Base-by-base conservation (phyloP, 2,888 invertebrate species). In the Antheraea assamensis region DNA sequence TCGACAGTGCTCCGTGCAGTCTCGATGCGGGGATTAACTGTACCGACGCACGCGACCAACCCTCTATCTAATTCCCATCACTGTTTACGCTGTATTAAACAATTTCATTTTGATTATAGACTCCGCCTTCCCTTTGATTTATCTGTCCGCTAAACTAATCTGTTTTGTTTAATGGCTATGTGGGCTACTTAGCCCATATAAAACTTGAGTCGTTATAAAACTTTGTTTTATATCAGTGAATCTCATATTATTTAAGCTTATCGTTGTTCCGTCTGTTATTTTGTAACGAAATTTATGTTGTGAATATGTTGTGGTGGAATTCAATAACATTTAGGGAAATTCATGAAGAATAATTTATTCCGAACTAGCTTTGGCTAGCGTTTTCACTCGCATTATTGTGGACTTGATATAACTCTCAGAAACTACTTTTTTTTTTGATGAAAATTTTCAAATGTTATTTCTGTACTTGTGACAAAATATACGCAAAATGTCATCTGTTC, bases 51-150 rank as follows among this genome's bases (percentile, higher is more conserved):
- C 92, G 93, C 92, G 86, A 92, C 80, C 85, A 77, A 76, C 81
- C 81, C 81, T 81, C 88, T 92, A 92, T 92, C 92, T 89, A 87
- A 84, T 87, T 87, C 87, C 81, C 87, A 91, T 92, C 92, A 90
- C 89, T 89, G 90, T 92, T 91, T 90, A 92, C 88, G 92, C 88
- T 87, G 85, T 91, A 93, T 92, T 91, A 92, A 90, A 92, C 92
- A 90, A 90, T 92, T 91, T 90, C 85, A 88, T 91, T 89, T 88
- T 92, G 90, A 92, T 92, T 91, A 91, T 90, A 91, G 87, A 87
- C 87, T 80, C 75, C 76, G 77, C 79, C 79, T 82, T 78, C 74
- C 85, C 82, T 85, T 86, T 85, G 85, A 85, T 89, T 88, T 81
- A 81, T 83, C 78, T 78, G 74, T 78, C 73, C 72, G 73, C 75